Percentiles rank a stretch among this genome's conserved stretches.
These are phyloP conservation scores for Enteromius fasciolatus DNA, from an alignment of 2,797 vertebrate genomes.

Conservation along the genomic window DNA sequence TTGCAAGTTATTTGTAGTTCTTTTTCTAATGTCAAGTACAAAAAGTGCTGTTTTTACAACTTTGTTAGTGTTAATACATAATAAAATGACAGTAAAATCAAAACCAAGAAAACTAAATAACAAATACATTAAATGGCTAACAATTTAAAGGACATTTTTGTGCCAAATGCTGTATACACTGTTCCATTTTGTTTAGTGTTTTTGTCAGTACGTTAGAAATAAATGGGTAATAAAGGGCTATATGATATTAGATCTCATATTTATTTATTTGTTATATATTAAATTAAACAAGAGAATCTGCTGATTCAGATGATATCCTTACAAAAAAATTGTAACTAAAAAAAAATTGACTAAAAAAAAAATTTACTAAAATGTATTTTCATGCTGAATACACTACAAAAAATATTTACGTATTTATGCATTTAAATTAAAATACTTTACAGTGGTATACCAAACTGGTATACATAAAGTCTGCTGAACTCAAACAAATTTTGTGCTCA, in stretches of 20 bases:
- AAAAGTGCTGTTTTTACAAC: neutral
- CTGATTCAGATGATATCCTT: neutral
- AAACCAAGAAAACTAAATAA: neutral
- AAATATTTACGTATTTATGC: too few relatives aligned
- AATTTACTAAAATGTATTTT: too few relatives aligned
- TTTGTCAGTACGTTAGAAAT: neutral
- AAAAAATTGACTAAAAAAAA: too few relatives aligned
- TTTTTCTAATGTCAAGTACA: neutral
- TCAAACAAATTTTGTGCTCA: neutral
- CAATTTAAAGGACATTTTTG: neutral
- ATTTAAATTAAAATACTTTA: too few relatives aligned
- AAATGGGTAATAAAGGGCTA: neutral
- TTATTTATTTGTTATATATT: neutral
- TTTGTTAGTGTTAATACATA: too few relatives aligned
- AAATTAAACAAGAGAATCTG: neutral
- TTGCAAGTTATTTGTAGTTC: neutral
- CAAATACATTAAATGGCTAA: neutral
- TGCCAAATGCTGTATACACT: neutral
- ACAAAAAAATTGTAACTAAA: too few relatives aligned
- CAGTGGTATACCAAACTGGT: too few relatives aligned
- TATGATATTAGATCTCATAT: too few relatives aligned
- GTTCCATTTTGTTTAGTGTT: neutral
- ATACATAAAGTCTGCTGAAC: too few relatives aligned
- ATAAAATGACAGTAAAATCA: neutral
- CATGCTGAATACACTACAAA: too few relatives aligned